These are phyloP conservation scores for Pantelozetes paolii DNA, from an alignment of 2,888 invertebrate genomes.

Conservation along the genomic window DNA sequence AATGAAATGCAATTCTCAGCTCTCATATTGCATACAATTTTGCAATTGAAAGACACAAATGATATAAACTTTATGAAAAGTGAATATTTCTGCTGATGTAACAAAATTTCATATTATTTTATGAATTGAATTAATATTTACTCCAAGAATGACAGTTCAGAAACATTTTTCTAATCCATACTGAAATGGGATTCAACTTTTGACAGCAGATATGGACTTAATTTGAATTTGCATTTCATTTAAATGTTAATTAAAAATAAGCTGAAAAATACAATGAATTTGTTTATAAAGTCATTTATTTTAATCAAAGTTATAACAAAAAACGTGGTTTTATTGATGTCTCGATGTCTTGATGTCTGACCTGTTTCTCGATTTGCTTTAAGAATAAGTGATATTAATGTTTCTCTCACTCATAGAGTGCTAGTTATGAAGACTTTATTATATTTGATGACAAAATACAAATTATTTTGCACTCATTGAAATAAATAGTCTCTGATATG, in stretches of 20 bases:
- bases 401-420: neutral
- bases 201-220: neutral
- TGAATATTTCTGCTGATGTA: conserved; percentile 4
- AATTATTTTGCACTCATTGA: conserved; percentile 23
- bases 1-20: conserved; percentile 14
- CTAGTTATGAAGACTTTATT: conserved; percentile 15
- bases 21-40: too few relatives aligned
- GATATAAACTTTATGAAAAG: neutral
- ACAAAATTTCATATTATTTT: conserved; percentile 9
- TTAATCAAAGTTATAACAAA: too few relatives aligned
- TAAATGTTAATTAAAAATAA: conserved; percentile 26
- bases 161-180: conserved; percentile 13
- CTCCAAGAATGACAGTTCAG: neutral
- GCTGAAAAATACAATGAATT: too few relatives aligned
- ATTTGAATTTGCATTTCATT: conserved; percentile 19
- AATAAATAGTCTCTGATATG: conserved; percentile 5
- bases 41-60: neutral
- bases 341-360: conserved; percentile 2
- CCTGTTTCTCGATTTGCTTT: neutral
- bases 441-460: conserved; percentile 5
- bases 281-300: too few relatives aligned
- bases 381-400: conserved; percentile 12
- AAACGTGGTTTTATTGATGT: neutral
- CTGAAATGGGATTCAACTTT: too few relatives aligned
- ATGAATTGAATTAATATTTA: conserved; percentile 14